A percentile compares a stretch with the other conserved stretches of the same genome.
Conservation (phyloP, 2,797 vertebrate genomes). For the Anabacerthia variegaticeps region DNA sequence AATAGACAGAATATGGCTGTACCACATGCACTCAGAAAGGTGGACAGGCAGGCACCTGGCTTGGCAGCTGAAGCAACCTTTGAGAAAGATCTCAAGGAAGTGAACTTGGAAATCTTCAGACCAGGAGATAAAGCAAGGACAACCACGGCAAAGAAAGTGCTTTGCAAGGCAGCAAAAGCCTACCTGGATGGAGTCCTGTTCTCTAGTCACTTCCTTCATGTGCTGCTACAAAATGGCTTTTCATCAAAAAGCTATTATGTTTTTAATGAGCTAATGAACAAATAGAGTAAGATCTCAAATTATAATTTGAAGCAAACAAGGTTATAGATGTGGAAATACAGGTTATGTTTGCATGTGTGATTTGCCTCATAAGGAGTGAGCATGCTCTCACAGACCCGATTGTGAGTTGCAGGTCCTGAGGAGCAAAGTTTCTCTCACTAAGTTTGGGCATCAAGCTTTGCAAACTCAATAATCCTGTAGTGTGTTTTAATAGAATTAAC, state of each 20-base stretch:
- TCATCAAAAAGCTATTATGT: neutral
- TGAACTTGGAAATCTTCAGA: neutral
- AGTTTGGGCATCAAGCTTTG: neutral
- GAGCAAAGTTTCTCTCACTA: neutral
- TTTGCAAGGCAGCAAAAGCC: neutral
- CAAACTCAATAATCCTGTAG: neutral
- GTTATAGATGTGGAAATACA: neutral
- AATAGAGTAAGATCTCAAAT: neutral
- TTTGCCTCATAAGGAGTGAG: neutral
- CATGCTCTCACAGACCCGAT: neutral
- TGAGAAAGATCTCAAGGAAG: neutral
- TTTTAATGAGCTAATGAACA: neutral
- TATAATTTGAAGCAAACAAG: neutral
- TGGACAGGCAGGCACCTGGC: neutral
- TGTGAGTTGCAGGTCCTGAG: neutral
- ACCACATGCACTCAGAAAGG: neutral
- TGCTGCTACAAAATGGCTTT: neutral
- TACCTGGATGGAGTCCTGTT: neutral
- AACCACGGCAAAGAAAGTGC: neutral
- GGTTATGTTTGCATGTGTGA: neutral
- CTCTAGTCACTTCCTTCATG: neutral
- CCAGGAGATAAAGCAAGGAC: neutral
- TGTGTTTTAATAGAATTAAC: neutral
- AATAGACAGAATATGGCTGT: neutral
- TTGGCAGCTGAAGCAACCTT: neutral